Base-by-base conservation (phyloP, 2,888 invertebrate species). In the Sphaerophoria taeniata region DNA sequence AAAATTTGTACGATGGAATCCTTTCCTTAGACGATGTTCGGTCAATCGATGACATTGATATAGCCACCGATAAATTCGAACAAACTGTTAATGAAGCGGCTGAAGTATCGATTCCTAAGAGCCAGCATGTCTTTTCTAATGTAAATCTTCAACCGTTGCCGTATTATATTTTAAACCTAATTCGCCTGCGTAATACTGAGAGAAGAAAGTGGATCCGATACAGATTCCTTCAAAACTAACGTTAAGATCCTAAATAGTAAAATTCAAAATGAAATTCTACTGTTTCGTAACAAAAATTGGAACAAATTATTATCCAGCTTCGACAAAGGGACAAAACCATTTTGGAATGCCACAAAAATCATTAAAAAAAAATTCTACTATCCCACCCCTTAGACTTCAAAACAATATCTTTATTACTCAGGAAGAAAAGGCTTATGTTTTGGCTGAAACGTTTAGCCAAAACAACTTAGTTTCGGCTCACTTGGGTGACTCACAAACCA, bases 251-350 rank as follows among this genome's bases (percentile, higher is more conserved):
- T 39, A 6, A 60, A 60, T 12, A 43, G 2, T 11, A 39, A 39
- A 39, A 39, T 60, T 12, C 9, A 60, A 11, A 39, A 60, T 14
- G 39, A 60, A 9, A 39, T 60, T 24, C 11, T 43, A 4, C 24
- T 60, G 24, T 60, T 60, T 12, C 16, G 12, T 43, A 60, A 60
- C 31, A 43, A 31, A 16, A 60, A 43, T 11, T 60, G 43, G 31
- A 24, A 60, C 24, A 60, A 60, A 16, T 31, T 60, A 24, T 43
- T 60, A 60, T 60, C 24, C 24, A 60, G 31, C 43, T 60, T 60
- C n/a, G 60, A 60, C 31, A 60, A 60, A 12, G 43, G 16, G 6
- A 43, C 43, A 3, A 43, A 60, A 60, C 43, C 43, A 3, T 60
- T 60, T 31, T 60, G 24, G 60, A 31, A 60, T 6, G 31, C 43